Evolutionary conservation across 2,797 vertebrate genomes (phyloP).

Genomic region (Ciconia nigra): DNA sequence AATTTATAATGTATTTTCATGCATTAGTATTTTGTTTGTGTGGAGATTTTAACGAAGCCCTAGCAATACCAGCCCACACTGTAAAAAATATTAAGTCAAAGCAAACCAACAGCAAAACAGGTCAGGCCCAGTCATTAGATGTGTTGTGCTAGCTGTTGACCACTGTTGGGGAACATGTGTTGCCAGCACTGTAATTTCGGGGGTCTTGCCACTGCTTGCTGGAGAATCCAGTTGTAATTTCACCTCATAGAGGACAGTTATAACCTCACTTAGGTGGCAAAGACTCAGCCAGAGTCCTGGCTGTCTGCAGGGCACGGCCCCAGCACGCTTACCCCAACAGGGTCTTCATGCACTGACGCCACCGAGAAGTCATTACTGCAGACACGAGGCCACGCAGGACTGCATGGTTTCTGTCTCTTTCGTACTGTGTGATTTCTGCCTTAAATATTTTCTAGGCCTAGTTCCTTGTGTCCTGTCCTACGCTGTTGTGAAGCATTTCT

Average conservation of each 20-base stretch:
- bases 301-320: rapidly evolving
- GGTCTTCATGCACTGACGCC: rapidly evolving
- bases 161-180: rapidly evolving
- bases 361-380: rapidly evolving
- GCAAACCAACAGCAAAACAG: not conserved
- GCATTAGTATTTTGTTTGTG: not conserved
- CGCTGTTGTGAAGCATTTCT: not conserved
- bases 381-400: rapidly evolving
- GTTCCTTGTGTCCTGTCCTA: not conserved
- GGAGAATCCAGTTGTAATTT: no score
- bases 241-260: rapidly evolving
- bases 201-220: no score
- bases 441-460: not conserved
- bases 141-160: rapidly evolving
- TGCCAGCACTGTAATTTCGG: rapidly evolving
- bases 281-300: rapidly evolving
- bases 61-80: not conserved
- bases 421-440: not conserved
- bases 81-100: not conserved
- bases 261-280: rapidly evolving
- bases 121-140: rapidly evolving
- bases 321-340: not conserved
- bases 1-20: not conserved
- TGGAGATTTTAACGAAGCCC: not conserved
- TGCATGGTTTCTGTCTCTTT: no score